Percentiles rank a stretch among this genome's conserved stretches.
phyloP scores from a whole-genome alignment of 1,140 invertebrate genomes.

The Popillia japonica region DNA sequence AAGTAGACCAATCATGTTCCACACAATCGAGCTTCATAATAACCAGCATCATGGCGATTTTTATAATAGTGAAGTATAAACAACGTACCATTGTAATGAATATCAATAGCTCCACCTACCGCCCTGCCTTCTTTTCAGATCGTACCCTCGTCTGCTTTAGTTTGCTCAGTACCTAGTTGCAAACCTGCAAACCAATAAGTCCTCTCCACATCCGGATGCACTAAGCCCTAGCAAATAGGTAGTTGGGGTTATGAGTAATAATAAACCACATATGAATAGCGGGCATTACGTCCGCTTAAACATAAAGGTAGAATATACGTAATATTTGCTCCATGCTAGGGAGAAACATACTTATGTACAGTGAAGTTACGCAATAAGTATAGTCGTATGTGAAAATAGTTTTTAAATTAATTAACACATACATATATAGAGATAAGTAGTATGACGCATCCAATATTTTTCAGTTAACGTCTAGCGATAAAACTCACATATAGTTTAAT shows the following conservation, averaged over 20 bases:
- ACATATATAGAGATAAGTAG: not conserved
- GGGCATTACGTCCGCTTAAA: slow-evolving; percentile 2
- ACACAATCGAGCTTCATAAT: not conserved
- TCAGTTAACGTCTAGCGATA: not conserved
- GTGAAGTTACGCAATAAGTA: not conserved
- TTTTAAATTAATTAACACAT: not conserved
- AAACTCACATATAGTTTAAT: not conserved
- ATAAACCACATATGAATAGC: slow-evolving; percentile 23
- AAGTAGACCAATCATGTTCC: slow-evolving; percentile 5
- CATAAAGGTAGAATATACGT: slow-evolving; percentile 5
- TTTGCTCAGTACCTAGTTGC: not conserved
- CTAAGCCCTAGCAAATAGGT: slow-evolving; percentile 18
- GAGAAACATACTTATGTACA: not conserved
- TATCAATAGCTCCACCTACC: slow-evolving; percentile 28
- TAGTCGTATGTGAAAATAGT: not conserved
- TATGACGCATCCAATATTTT: not conserved
- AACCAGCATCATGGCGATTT: slow-evolving; percentile 15
- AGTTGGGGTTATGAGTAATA: slow-evolving; percentile 24
- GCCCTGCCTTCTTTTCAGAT: slow-evolving; percentile 16
- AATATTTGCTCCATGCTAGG: not conserved
- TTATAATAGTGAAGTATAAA: not conserved
- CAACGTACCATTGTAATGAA: slow-evolving; percentile 18
- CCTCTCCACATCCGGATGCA: slow-evolving; percentile 11
- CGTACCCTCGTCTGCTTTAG: not conserved
- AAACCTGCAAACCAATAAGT: slow-evolving; percentile 28